Evolutionary conservation across 1,140 invertebrate species (phyloP).

Genomic region (Ceratosolen fusciceps): DNA sequence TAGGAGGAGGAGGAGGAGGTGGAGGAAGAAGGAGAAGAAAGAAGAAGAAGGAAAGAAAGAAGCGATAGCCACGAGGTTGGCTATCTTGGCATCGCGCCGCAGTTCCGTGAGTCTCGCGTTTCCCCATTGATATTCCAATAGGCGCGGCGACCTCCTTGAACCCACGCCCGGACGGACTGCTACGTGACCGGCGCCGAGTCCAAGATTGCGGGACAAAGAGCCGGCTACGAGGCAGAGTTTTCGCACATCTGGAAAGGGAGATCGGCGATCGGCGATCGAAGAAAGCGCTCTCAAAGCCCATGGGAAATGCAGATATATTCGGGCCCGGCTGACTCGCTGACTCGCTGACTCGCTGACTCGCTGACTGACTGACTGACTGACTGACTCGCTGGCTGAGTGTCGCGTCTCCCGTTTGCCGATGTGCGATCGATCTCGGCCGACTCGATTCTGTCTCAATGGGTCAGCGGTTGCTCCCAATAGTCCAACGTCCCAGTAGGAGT

Average conservation of each 20-base stretch:
- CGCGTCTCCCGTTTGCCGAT: no score
- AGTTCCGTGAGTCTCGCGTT: neutral
- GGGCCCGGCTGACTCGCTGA: no score
- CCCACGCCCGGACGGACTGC: neutral
- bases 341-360: no score
- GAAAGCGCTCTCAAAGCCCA: neutral
- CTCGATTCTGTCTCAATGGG: neutral
- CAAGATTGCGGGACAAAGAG: neutral
- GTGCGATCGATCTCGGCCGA: no score
- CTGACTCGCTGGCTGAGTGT: no score
- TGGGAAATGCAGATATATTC: neutral
- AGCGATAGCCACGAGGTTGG: neutral
- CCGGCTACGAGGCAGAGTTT: neutral
- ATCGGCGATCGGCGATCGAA: neutral
- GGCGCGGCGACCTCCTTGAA: conserved; percentile 22
- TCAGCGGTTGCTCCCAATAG: no score
- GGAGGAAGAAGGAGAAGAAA: no score
- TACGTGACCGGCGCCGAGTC: conserved; percentile 7
- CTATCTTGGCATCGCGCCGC: neutral
- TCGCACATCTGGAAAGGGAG: neutral
- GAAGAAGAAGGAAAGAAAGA: no score
- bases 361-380: no score
- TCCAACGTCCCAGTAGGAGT: no score
- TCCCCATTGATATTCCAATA: conserved; percentile 39
- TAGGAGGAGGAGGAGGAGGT: neutral